Base-by-base conservation (phyloP, 2,888 invertebrate genomes). In the Iselma pallidipennis region DNA sequence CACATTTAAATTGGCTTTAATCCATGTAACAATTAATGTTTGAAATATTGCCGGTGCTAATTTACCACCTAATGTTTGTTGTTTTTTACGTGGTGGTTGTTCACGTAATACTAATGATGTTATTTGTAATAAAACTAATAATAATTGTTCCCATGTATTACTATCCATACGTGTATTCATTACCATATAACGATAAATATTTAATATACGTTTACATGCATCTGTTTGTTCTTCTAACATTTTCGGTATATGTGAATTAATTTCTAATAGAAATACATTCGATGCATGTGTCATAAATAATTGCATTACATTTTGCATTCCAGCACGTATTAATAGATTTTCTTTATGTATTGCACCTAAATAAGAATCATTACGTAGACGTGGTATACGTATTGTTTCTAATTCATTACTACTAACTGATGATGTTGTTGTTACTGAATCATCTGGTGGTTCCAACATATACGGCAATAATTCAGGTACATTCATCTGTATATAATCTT, bases 21-120 rank as follows among this genome's bases (percentile, higher is more conserved):
- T 97, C 97, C 98, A 98, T 2, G 97, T 97, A 66, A 98, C 96
- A 70, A 98, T 96, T 52, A 98, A 83, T 0, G 98, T 98, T 87
- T 98, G 92, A 74, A 94, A 92, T 69, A 94, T 87, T 0, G 94
- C 94, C 21, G 92, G 92, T 4, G 94, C 94, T 65, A 95, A 82
- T 76, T 91, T 91, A 28, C 91, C 91, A 37, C 91, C 91, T 74
- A 92, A 80, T 70, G 89, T 89, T 70, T 89, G 89, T 69, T 89
- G 86, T 80, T 93, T 94, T 59, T 89, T 87, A 72, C 89, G 89
- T 2, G 90, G 88, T 4, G 91, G 90, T 63, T 88, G 89, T 78
- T 92, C 92, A 70, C 90, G 90, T 55, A 98, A 83, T 52, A 96
- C 94, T 62, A 94, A 85, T 0, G 95, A 94, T 2, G 97, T 97